Evolutionary conservation across 2,888 invertebrate genomes (phyloP).

Genomic region (Xestia ashworthii): DNA sequence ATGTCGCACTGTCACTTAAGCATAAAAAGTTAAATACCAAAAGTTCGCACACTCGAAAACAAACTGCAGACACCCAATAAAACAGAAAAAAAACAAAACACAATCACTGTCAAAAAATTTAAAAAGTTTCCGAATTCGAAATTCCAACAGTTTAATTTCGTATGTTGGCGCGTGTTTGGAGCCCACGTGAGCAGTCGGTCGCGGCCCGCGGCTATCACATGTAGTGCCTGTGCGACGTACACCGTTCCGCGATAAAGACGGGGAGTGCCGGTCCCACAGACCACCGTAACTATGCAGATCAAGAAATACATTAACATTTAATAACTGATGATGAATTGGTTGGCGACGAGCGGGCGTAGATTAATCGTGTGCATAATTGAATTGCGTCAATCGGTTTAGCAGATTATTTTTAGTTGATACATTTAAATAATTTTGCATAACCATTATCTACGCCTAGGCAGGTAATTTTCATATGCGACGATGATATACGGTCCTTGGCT

Average conservation of each 20-base stretch:
- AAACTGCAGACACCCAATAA: constrained; percentile 15
- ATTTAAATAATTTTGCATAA: constrained; percentile 48
- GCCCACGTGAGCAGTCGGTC: constrained; percentile 62
- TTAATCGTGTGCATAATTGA: constrained; percentile 53
- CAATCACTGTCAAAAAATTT: constrained; percentile 56
- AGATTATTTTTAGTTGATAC: constrained; percentile 39
- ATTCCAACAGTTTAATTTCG: constrained; percentile 71
- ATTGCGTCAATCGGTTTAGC: constrained; percentile 39
- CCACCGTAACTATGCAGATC: constrained; percentile 71
- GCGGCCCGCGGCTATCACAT: constrained; percentile 89
- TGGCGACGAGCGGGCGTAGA: constrained; percentile 37
- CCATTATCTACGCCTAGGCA: neutral
- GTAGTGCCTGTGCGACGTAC: constrained; percentile 83
- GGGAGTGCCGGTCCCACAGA: constrained; percentile 75
- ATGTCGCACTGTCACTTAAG: constrained; percentile 53
- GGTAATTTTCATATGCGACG: constrained; percentile 2
- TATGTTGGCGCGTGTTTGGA: constrained; percentile 76
- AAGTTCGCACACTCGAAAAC: constrained; percentile 28
- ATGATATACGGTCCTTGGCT: constrained; percentile 6
- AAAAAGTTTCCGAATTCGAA: constrained; percentile 48
- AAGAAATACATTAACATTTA: constrained; percentile 65
- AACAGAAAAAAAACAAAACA: constrained; percentile 37
- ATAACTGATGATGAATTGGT: constrained; percentile 48
- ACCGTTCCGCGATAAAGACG: constrained; percentile 84
- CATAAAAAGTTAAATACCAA: constrained; percentile 24